A percentile compares a stretch with the other conserved stretches of the same genome.
phyloP scores from a whole-genome alignment of 2,797 vertebrate species.

The Paratrypauchen microcephalus region DNA sequence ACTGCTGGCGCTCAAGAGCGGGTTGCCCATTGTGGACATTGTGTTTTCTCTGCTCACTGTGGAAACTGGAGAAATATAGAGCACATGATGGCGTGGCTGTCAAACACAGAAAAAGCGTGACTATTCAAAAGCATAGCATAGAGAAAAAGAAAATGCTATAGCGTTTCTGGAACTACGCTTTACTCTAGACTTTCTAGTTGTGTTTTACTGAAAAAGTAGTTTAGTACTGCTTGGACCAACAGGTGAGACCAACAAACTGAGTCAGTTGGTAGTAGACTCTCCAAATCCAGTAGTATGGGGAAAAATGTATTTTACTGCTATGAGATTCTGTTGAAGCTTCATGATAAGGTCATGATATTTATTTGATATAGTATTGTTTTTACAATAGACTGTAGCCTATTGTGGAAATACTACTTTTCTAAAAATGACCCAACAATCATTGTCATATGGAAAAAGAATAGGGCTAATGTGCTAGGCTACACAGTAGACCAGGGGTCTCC shows the following conservation, averaged over 20 bases:
- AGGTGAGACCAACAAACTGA: background rate
- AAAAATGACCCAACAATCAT: background rate
- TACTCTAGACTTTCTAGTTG: background rate
- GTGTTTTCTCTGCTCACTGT: slow-evolving; percentile 34
- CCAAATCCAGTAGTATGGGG: background rate
- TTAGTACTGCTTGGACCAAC: background rate
- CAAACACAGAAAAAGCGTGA: slow-evolving; percentile 28
- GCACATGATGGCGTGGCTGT: slow-evolving; percentile 20
- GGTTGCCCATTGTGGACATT: slow-evolving; percentile 32
- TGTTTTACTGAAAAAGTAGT: background rate
- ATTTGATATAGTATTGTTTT: background rate
- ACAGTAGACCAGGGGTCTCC: background rate
- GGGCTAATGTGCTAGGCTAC: background rate
- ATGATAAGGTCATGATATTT: too few relatives aligned
- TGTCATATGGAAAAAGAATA: background rate
- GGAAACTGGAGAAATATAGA: slow-evolving; percentile 38
- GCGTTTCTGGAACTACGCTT: background rate
- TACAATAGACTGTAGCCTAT: background rate
- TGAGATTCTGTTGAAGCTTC: background rate
- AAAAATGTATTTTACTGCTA: background rate
- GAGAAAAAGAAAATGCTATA: slow-evolving; percentile 22
- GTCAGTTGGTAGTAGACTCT: background rate
- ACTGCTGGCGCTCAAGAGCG: slow-evolving; percentile 29
- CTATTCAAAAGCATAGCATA: slow-evolving; percentile 20
- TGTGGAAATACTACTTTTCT: background rate